Conservation (phyloP, 2,888 invertebrate genomes). For the Exephanes ischioxanthus region DNA sequence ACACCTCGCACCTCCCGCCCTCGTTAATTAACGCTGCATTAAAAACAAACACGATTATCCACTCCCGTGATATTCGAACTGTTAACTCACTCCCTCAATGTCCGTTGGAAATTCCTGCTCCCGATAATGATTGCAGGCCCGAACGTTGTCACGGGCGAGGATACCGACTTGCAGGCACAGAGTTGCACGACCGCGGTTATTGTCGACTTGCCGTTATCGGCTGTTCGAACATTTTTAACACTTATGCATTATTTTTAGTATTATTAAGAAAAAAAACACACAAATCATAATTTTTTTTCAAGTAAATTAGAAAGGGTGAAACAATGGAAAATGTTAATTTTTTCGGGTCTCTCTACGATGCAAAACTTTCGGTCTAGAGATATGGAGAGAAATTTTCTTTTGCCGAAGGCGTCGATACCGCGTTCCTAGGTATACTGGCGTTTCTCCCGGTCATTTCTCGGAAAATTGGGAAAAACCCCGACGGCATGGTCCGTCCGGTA, state of each 20-base stretch:
- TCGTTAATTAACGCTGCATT: slow-evolving; percentile 8
- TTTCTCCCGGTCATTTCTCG: slow-evolving; percentile 19
- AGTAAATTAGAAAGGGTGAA: background rate
- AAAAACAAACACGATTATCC: slow-evolving; percentile 20
- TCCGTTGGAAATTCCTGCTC: background rate
- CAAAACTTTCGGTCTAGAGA: background rate
- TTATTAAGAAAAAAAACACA: background rate
- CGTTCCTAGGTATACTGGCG: slow-evolving; percentile 32
- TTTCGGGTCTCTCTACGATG: background rate
- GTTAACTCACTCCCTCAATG: background rate
- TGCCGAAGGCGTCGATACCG: slow-evolving; percentile 26
- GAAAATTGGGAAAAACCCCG: slow-evolving; percentile 34
- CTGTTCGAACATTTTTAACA: background rate
- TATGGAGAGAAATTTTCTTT: slow-evolving; percentile 1
- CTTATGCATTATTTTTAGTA: background rate
- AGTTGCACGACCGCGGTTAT: background rate
- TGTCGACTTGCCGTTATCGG: background rate
- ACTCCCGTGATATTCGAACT: background rate
- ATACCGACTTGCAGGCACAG: background rate
- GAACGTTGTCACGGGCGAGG: background rate
- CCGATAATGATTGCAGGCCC: background rate
- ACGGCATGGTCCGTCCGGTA: slow-evolving; percentile 12
- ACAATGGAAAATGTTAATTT: background rate
- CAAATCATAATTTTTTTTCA: too few relatives aligned
- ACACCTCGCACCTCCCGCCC: background rate